A percentile compares a stretch with the other conserved stretches of the same genome.
These are phyloP conservation scores for Drosophila seguyi DNA, from an alignment of 1,140 invertebrate species.

Conservation along the genomic window DNA sequence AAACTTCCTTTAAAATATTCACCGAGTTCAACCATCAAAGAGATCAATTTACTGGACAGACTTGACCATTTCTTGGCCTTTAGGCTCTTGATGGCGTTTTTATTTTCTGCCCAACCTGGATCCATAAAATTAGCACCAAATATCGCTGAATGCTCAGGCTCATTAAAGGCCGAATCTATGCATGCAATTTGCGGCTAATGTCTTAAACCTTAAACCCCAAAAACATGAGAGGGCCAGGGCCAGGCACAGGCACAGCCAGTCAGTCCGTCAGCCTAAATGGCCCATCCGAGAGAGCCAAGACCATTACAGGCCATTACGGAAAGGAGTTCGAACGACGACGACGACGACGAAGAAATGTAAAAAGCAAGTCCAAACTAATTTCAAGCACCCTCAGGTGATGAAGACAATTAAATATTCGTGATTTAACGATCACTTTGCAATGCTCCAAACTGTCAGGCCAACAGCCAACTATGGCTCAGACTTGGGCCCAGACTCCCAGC, in stretches of 20 bases:
- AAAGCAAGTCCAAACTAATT: conserved; percentile 82
- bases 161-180: conserved; percentile 77
- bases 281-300: conserved; percentile 65
- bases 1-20: not conserved
- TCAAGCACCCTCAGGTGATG: conserved; percentile 85
- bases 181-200: conserved; percentile 66
- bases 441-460: conserved; percentile 78
- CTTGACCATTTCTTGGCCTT: conserved; percentile 55
- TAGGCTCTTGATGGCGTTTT: not conserved
- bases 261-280: conserved; percentile 57
- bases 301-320: conserved; percentile 71
- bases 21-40: not conserved
- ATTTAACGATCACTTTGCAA: conserved; percentile 85
- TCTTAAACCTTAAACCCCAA: conserved; percentile 46
- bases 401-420: conserved; percentile 86
- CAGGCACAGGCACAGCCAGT: conserved; percentile 18
- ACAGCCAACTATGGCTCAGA: conserved; percentile 17
- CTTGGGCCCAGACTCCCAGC: conserved; percentile 21
- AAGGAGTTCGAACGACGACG: conserved; percentile 43
- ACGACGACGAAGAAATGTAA: conserved; percentile 70
- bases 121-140: conserved; percentile 75
- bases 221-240: conserved; percentile 26
- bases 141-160: conserved; percentile 44
- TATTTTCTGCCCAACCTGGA: conserved; percentile 32
- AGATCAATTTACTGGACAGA: conserved; percentile 7